Conservation (phyloP, 1,140 invertebrate species). For the Drosophila yakuba region DNA sequence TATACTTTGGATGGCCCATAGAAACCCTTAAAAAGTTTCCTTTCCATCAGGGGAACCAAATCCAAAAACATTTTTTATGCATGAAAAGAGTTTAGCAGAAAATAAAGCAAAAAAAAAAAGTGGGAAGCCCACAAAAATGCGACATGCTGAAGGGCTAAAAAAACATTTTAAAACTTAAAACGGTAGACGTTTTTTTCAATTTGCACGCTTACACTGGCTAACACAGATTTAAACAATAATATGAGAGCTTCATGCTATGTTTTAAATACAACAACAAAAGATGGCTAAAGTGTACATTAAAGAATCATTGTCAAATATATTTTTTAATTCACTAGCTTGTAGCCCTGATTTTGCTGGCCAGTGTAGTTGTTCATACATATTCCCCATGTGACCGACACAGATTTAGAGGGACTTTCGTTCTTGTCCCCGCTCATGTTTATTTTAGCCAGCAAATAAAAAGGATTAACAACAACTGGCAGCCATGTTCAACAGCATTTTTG, state of each 20-base stretch:
- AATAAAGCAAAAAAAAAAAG: constrained; percentile 14
- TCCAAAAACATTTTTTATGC: no score
- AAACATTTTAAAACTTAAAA: constrained; percentile 12
- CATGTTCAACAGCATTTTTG: constrained; percentile 52
- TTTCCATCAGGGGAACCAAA: no score
- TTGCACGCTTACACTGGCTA: neutral
- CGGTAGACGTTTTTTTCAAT: neutral
- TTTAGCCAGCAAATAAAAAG: constrained; percentile 57
- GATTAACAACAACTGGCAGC: constrained; percentile 49
- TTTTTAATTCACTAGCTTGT: no score
- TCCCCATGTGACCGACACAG: constrained; percentile 38
- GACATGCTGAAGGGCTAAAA: constrained; percentile 2
- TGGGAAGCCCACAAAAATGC: constrained; percentile 24
- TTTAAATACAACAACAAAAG: no score
- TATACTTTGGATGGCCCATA: no score
- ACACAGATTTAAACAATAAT: neutral
- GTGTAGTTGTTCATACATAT: constrained; percentile 14
- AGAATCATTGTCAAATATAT: neutral
- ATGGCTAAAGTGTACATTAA: neutral
- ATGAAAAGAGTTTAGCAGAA: neutral
- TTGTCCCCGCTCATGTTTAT: constrained; percentile 44
- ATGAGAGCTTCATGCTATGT: no score
- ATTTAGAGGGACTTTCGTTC: constrained; percentile 57
- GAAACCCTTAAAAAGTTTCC: no score
- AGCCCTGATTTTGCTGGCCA: neutral